Conservation (phyloP, 2,888 invertebrate genomes). For the Torymus auratus region DNA sequence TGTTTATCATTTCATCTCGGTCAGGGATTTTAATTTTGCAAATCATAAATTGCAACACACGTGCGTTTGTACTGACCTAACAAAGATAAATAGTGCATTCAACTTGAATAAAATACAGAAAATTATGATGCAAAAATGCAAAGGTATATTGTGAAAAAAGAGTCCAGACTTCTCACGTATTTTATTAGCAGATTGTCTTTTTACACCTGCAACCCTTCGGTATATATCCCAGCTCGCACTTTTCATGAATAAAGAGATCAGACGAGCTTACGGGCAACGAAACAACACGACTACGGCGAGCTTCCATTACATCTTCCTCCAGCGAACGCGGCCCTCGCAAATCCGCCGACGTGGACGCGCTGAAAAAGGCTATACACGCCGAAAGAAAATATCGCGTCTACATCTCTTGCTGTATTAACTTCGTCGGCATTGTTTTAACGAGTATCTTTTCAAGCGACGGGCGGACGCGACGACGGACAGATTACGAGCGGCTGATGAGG, state of each 20-base stretch:
- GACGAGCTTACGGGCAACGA: slow-evolving; percentile 15
- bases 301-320: slow-evolving; percentile 20
- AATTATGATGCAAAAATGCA: too few species aligned
- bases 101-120: too few species aligned
- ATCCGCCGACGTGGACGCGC: neutral
- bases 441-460: slow-evolving; percentile 26
- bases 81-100: too few species aligned
- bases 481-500: slow-evolving; percentile 58
- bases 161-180: too few species aligned
- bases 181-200: too few species aligned
- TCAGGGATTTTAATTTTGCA: too few species aligned
- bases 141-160: too few species aligned
- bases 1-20: too few species aligned
- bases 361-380: neutral
- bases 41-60: too few species aligned
- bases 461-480: slow-evolving; percentile 56
- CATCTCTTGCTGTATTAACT: slow-evolving; percentile 32
- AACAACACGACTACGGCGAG: slow-evolving; percentile 5
- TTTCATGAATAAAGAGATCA: slow-evolving; percentile 39
- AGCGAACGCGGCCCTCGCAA: neutral
- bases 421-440: slow-evolving; percentile 57
- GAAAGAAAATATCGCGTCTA: slow-evolving; percentile 27
- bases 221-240: neutral
- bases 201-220: too few species aligned
- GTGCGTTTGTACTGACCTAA: too few species aligned